Evolutionary conservation across 2,113 vertebrate genomes (phyloP).

Genomic region (Phrynosoma blainvillii): DNA sequence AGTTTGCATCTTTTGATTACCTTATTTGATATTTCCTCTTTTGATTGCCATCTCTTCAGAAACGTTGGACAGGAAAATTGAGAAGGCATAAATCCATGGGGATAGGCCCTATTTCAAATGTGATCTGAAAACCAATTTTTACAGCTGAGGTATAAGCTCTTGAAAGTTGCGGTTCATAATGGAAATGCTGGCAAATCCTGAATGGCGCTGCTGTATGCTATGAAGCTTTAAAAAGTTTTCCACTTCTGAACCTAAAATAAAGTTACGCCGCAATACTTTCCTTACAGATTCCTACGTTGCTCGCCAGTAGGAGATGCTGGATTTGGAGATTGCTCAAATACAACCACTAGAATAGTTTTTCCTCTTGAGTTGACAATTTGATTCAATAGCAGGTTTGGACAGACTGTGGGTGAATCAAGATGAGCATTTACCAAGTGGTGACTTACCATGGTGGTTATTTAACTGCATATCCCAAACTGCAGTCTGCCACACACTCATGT

Average conservation of each 20-base stretch:
- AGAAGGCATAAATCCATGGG: neutral
- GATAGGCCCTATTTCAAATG: slow-evolving; percentile 65
- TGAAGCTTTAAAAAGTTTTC: slow-evolving; percentile 67
- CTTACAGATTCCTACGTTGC: slow-evolving; percentile 52
- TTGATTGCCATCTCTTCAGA: neutral
- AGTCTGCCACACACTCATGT: neutral
- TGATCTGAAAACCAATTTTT: slow-evolving; percentile 68
- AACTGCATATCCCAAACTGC: neutral
- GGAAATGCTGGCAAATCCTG: slow-evolving; percentile 72
- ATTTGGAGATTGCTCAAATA: slow-evolving; percentile 56
- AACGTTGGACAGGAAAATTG: fast-evolving
- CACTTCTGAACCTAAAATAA: slow-evolving; percentile 67
- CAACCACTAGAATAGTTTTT: slow-evolving; percentile 55
- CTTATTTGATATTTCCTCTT: neutral
- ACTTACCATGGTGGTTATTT: neutral
- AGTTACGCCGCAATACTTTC: slow-evolving; percentile 69
- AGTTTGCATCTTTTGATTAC: neutral
- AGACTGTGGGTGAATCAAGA: neutral
- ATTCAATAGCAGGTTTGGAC: neutral
- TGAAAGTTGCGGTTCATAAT: slow-evolving; percentile 72
- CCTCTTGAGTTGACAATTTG: slow-evolving; percentile 53
- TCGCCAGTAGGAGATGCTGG: slow-evolving; percentile 58
- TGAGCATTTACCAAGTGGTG: neutral
- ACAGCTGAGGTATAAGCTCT: slow-evolving; percentile 69
- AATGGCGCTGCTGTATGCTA: slow-evolving; percentile 59